Conservation (phyloP, 2,888 invertebrate species). For the Pseudococcus longispinus region DNA sequence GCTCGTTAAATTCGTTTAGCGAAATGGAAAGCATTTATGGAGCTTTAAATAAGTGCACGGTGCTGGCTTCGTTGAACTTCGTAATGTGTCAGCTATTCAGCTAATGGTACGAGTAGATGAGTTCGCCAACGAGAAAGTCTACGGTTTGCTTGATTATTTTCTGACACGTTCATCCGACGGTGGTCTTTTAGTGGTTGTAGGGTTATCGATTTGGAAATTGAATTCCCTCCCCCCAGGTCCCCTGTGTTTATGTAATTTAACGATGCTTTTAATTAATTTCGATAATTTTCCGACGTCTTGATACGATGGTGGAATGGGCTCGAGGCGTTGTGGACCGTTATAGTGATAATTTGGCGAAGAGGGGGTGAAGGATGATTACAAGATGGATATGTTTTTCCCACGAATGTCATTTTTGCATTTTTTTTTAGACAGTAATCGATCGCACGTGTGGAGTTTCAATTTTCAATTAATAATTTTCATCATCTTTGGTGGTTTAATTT, state of each 20-base stretch:
- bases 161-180: background rate
- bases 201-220: background rate
- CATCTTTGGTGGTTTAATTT: too few species aligned
- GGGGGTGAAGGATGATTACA: background rate
- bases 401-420: too few species aligned
- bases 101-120: background rate
- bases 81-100: too few species aligned
- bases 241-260: background rate
- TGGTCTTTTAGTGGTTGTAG: background rate
- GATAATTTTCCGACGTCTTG: background rate
- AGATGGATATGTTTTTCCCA: too few species aligned
- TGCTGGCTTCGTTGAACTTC: too few species aligned
- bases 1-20: slow-evolving; percentile 25
- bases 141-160: background rate
- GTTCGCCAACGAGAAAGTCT: background rate
- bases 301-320: too few species aligned
- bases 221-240: background rate
- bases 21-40: slow-evolving; percentile 27
- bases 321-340: too few species aligned
- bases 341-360: too few species aligned
- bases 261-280: background rate
- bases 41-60: background rate
- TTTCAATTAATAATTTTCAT: too few species aligned
- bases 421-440: too few species aligned
- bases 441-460: too few species aligned